Evolutionary conservation across 2,797 vertebrate genomes (phyloP), one percentile per base, ranked within the genome.

Genomic region (Acipenser oxyrinchus): DNA sequence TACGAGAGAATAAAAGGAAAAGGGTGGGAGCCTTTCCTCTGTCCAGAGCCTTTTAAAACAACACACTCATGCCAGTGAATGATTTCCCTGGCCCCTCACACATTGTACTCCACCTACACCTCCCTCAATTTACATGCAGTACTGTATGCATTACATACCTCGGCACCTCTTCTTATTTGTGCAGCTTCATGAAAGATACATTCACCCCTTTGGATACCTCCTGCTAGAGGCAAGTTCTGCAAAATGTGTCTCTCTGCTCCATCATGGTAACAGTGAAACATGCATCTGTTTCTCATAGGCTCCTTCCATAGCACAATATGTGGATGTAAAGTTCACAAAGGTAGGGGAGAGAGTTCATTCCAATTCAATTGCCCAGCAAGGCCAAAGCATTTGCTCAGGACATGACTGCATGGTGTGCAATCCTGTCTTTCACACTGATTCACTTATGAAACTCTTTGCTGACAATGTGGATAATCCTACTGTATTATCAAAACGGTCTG

Each of bases 1-100:
- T 58, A 58, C 76, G 71, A 74, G 77, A 87, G 84, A 88, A 88
- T 85, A 51, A 78, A 67, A 74, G 85, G 84, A 88, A 86, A 80
- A 79, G 81, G 82, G 84, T 82, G 83, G 79, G 72, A 71, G 76
- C 67, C 63, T 73, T 66, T 69, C 74, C 49, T 71, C 52, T 66
- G n/a, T 60, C 49, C 65, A 60, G 52, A 60, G 51, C n/a, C 51
- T 51, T 9, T 57, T 70, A 72, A 49, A 62, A 53, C 48, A 64
- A 67, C 64, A 69, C 12, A 15, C 64, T 10, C 51, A 6, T 18
- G 49, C 49, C 60, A 58, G 7, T 23, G 48, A 62, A 10, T 10
- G 64, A 60, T 64, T 23, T 8, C 62, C 7, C 18, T 15, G 61
- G 61, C 67, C 52, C 18, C 0, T 8, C n/a, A 15, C 13, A 63